Conservation (phyloP, 2,888 invertebrate species). For the Gastracanthus pulcherrimus region DNA sequence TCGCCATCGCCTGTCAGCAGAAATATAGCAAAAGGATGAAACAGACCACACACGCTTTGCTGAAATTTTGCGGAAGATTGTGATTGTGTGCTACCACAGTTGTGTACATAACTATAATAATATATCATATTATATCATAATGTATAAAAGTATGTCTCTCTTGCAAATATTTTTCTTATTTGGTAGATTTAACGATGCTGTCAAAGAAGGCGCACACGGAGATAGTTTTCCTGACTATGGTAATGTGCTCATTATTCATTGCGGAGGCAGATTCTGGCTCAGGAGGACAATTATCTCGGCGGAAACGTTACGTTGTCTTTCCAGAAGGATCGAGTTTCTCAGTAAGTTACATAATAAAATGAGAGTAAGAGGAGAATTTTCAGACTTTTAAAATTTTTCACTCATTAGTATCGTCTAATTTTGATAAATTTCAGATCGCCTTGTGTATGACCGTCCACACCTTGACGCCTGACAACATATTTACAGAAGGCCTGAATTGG, state of each 20-base stretch:
- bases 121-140: no score
- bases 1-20: no score
- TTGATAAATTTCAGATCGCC: constrained; percentile 78
- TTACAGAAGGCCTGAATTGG: constrained; percentile 85
- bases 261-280: constrained; percentile 56
- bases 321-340: constrained; percentile 86
- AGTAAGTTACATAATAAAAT: constrained; percentile 77
- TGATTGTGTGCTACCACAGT: no score
- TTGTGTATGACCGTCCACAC: constrained; percentile 81
- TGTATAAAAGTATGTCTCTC: no score
- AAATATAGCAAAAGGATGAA: no score
- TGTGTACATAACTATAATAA: no score
- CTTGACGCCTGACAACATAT: constrained; percentile 76
- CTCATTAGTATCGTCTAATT: no score
- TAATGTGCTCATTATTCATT: constrained; percentile 34
- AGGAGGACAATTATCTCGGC: constrained; percentile 79
- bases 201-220: not conserved
- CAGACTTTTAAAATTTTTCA: no score
- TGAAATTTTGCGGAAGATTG: no score
- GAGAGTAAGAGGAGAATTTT: not conserved
- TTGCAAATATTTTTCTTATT: no score
- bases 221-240: not conserved
- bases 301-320: constrained; percentile 83
- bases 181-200: no score
- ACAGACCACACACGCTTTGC: no score